Percentiles rank a stretch among this genome's conserved stretches.
Evolutionary conservation across 2,888 invertebrate species (phyloP).

Genomic region (Erebia ligea): DNA sequence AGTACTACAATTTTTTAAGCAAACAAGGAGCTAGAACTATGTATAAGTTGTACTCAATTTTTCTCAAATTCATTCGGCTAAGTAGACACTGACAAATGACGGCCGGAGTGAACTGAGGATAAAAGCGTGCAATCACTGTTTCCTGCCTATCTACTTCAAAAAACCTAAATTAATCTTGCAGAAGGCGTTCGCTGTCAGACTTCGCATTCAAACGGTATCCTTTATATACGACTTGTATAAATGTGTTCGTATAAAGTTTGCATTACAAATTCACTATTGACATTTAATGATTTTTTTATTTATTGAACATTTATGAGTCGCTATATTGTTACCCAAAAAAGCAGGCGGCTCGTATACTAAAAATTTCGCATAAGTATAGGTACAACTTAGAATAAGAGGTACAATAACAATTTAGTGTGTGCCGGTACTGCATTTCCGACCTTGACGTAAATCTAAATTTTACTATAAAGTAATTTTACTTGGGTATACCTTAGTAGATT

Average conservation of each 20-base stretch:
- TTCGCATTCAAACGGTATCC: conserved; percentile 38
- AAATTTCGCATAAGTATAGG: no score
- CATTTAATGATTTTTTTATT: no score
- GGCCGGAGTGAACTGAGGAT: conserved; percentile 56
- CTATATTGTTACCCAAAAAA: no score
- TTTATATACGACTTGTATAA: conserved; percentile 12
- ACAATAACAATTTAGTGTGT: no score
- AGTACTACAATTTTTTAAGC: background rate
- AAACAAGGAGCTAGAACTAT: background rate
- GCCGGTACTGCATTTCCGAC: no score
- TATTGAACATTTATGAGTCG: no score
- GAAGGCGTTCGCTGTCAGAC: conserved; percentile 55
- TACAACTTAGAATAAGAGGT: no score
- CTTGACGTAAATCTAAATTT: no score
- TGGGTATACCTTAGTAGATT: no score
- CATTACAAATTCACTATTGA: no score
- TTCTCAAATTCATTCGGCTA: conserved; percentile 55
- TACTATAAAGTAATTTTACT: no score
- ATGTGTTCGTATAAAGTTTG: background rate
- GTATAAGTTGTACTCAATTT: background rate
- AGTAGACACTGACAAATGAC: conserved; percentile 71
- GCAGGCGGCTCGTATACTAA: no score
- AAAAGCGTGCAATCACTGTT: conserved; percentile 57
- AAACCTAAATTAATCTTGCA: conserved; percentile 72
- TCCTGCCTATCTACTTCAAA: conserved; percentile 65